Evolutionary conservation across 2,888 invertebrate genomes (phyloP), one percentile per base, ranked within the genome.

Genomic region (Standfussiana lucernea): DNA sequence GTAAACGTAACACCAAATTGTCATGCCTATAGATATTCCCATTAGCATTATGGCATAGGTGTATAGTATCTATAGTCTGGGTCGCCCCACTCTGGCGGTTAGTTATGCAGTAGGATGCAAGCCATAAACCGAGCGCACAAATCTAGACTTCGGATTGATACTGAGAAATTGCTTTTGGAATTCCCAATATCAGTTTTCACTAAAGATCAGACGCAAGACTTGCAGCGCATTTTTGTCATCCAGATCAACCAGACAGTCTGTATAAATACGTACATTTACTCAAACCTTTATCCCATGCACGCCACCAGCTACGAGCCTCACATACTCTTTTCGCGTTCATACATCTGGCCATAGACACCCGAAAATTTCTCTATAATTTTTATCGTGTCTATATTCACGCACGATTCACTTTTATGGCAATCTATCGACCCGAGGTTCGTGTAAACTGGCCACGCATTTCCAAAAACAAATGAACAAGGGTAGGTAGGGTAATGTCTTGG

Each of bases 371-470:
- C 45, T 40, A 77, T 72, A 68, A 45, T 64, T 74, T 74, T 76
- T 84, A 79, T 72, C 18, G 32, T 37, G 24, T 62, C 66, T 75
- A 28, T 74, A 67, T 75, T 59, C 78, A 77, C 64, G 62, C 32
- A 32, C 75, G 18, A 77, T 81, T 81, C 68, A 75, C 64, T 76
- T 83, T 85, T 73, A 85, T 37, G 66, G 45, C 66, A 65, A 79
- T 78, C 32, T 76, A 77, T 77, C 28, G 75, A n/a, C 5, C 42
- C 40, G 28, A 59, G 10, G 53, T 70, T 67, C 79, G 59, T 77
- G 74, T 77, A 50, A 76, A 76, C 47, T 50, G 56, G 47, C 64
- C 66, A 67, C 53, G 53, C 28, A 13, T 66, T 77, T 50, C 21
- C 65, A 77, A 78, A 83, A 80, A 74, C 71, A 47, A 72, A 67